Evolutionary conservation across 2,797 vertebrate genomes (phyloP), one percentile per base, ranked within the genome.

Genomic region (Gadopsis bispinosus): DNA sequence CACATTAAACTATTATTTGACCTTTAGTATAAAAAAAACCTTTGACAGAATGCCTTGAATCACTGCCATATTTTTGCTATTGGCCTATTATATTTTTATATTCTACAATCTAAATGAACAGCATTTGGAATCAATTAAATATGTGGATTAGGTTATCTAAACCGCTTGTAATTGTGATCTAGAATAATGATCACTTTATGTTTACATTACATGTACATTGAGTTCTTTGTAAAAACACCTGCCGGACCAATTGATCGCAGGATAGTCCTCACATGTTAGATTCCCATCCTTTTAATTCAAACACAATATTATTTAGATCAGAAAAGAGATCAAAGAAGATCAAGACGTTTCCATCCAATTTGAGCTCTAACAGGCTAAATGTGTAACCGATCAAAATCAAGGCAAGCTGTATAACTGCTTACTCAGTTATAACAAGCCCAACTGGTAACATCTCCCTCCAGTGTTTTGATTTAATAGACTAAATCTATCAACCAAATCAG

Each of bases 401-500:
- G 60, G 51, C 31, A 69, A 29, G 68, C 65, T 68, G n/a, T 70
- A 60, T 43, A 82, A 84, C 66, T 87, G 84, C 78, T 86, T 81
- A 85, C 59, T 75, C 69, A 75, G 76, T 77, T 63, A 77, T 77
- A 80, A 73, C 67, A 73, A 48, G 13, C 29, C 56, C 66, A 81
- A 83, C 48, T 72, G 58, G 64, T 77, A 69, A 67, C 51, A 69
- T 69, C 74, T 77, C 29, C 67, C 56, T 73, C 55, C n/a, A 81
- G 37, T 81, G 26, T 87, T 89, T 79, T 66, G 61, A 87, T 77
- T 81, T 80, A 85, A 88, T 75, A 75, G 45, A 74, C 75, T 69
- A 72, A 85, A 82, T 87, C 59, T 81, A 78, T 79, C 82, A 81
- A 73, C 71, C 67, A 66, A 80, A 88, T 90, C 81, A 86, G 60